Conservation (phyloP, 53 echinoderm and acorn worm species). For the Holothuria scabra region DNA sequence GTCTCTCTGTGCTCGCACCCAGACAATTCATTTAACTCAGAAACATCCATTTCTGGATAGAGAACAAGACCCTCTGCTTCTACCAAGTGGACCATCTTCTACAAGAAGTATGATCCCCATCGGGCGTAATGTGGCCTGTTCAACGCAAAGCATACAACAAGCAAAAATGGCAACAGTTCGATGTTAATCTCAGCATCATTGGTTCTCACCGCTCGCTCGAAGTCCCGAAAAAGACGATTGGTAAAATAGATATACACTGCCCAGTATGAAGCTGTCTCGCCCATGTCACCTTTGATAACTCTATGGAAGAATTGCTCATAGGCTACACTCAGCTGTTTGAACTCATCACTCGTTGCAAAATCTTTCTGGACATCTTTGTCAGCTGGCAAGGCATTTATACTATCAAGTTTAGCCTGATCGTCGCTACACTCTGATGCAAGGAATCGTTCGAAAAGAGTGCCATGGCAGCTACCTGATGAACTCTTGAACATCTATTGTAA, state of each 20-base stretch:
- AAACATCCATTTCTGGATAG: constrained; percentile 47
- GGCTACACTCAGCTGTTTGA: constrained; percentile 5
- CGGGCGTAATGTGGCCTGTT: constrained; percentile 70
- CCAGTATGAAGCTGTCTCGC: constrained; percentile 58
- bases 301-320: constrained; percentile 51
- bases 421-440: constrained; percentile 14
- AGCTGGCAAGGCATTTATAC: not conserved
- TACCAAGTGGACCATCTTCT: constrained; percentile 1
- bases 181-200: constrained; percentile 56
- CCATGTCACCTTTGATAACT: constrained; percentile 14
- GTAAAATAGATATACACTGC: constrained; percentile 46
- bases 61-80: constrained; percentile 41
- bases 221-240: constrained; percentile 49
- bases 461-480: constrained; percentile 48
- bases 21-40: constrained; percentile 48
- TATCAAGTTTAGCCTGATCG: constrained; percentile 12
- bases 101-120: constrained; percentile 49
- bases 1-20: constrained; percentile 39
- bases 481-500: constrained; percentile 60
- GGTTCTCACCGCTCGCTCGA: constrained; percentile 54
- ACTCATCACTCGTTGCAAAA: constrained; percentile 37
- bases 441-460: constrained; percentile 45
- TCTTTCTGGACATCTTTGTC: constrained; percentile 23
- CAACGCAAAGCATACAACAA: constrained; percentile 54
- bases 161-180: constrained; percentile 36